Evolutionary conservation across 1,140 invertebrate species (phyloP).

Genomic region (Tetramorium parvispinum): DNA sequence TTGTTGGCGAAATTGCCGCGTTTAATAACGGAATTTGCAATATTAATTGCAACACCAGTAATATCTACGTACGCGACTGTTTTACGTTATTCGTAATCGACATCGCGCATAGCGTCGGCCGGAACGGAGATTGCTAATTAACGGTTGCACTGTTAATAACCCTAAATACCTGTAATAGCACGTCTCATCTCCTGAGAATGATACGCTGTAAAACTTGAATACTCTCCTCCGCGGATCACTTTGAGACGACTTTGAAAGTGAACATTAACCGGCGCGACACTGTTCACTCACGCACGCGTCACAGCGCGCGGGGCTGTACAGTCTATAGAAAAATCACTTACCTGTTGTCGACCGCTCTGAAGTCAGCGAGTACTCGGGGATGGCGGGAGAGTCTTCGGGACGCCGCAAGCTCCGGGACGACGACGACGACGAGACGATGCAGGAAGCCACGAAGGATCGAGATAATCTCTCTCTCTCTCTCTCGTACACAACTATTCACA

Average conservation of each 20-base stretch:
- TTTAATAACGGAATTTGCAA: constrained; percentile 54
- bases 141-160: neutral
- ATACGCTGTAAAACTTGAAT: neutral
- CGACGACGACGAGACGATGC: neutral
- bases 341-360: neutral
- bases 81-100: constrained; percentile 49
- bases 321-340: constrained; percentile 15
- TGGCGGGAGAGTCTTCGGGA: neutral
- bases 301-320: neutral
- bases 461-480: neutral
- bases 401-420: neutral
- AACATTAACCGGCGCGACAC: neutral
- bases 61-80: constrained; percentile 1
- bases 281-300: neutral
- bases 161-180: neutral
- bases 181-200: constrained; percentile 28
- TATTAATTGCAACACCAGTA: constrained; percentile 42
- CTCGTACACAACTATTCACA: neutral
- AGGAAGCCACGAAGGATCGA: neutral
- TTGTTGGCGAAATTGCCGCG: constrained; percentile 12
- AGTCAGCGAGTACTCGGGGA: no score
- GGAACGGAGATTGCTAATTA: constrained; percentile 29
- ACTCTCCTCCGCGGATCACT: neutral
- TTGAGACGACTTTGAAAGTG: no score
- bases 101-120: neutral